These are phyloP conservation scores for Melieria picta DNA, from an alignment of 2,888 invertebrate species.

Conservation along the genomic window DNA sequence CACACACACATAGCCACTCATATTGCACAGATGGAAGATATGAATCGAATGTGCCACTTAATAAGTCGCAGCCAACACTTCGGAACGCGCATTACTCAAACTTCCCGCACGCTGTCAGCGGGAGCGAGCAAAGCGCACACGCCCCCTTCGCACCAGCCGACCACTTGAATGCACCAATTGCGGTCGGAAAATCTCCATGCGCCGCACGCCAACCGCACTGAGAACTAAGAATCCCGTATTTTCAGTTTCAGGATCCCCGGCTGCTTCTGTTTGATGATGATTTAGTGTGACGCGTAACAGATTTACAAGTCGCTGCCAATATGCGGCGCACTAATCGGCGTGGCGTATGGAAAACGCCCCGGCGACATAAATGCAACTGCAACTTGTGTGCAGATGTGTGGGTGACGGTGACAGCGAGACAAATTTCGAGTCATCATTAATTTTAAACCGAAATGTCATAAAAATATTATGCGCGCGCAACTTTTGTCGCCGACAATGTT, in stretches of 20 bases:
- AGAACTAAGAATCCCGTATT: neutral
- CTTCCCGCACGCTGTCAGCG: no score
- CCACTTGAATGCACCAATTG: neutral
- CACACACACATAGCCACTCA: no score
- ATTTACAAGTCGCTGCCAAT: slow-evolving; percentile 60
- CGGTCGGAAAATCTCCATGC: neutral
- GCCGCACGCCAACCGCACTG: neutral
- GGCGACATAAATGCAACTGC: neutral
- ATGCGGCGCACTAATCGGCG: slow-evolving; percentile 50
- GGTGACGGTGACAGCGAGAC: slow-evolving; percentile 31
- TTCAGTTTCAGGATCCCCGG: no score
- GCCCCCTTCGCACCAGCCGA: no score
- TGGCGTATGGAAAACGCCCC: neutral
- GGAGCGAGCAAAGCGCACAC: no score
- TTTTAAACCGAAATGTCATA: slow-evolving; percentile 32
- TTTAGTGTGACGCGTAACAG: slow-evolving; percentile 63
- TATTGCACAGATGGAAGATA: no score
- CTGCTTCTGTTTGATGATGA: slow-evolving; percentile 47
- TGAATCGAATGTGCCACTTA: no score
- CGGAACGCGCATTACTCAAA: no score
- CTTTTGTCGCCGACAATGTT: neutral
- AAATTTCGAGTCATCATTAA: slow-evolving; percentile 35
- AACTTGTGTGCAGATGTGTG: slow-evolving; percentile 1
- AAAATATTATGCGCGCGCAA: slow-evolving; percentile 28
- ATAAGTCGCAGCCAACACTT: no score